Conservation (phyloP, 2,888 invertebrate genomes). For the Abrostola triplasia region DNA sequence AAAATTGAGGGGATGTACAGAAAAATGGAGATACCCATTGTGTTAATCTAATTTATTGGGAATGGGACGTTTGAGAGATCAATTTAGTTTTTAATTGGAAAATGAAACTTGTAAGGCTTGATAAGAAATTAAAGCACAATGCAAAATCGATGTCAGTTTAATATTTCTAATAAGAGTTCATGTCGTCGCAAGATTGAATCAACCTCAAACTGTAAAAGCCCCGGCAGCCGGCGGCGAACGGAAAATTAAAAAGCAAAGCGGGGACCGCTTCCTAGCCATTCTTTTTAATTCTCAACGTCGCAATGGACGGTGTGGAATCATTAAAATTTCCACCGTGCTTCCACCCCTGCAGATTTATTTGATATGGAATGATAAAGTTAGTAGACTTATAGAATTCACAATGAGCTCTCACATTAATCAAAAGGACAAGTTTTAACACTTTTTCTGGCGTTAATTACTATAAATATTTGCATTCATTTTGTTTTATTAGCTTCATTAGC, state of each 20-base stretch:
- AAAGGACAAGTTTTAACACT: constrained; percentile 45
- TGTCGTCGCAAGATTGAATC: constrained; percentile 67
- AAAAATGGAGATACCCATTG: no score
- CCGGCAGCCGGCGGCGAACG: constrained; percentile 76
- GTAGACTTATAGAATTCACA: constrained; percentile 64
- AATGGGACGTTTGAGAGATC: no score
- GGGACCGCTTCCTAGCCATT: constrained; percentile 78
- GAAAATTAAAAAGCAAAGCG: constrained; percentile 86
- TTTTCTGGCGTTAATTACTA: constrained; percentile 59
- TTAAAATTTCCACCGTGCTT: constrained; percentile 79
- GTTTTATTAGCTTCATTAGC: constrained; percentile 62
- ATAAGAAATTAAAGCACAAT: not conserved
- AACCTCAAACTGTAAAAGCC: constrained; percentile 71
- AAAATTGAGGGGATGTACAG: no score
- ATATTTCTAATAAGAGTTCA: constrained; percentile 55
- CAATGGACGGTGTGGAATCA: constrained; percentile 76
- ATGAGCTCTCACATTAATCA: constrained; percentile 54
- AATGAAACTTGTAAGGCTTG: not conserved
- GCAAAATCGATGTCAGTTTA: constrained; percentile 39
- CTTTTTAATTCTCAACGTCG: constrained; percentile 82
- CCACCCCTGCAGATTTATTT: constrained; percentile 75
- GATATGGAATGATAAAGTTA: constrained; percentile 65
- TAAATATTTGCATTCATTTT: constrained; percentile 63
- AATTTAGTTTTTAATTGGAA: not conserved
- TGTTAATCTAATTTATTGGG: no score